Evolutionary conservation across 92 coral and sea anemone genomes (phyloP), one percentile per base, ranked within the genome.

Genomic region (Nematostella vectensis): DNA sequence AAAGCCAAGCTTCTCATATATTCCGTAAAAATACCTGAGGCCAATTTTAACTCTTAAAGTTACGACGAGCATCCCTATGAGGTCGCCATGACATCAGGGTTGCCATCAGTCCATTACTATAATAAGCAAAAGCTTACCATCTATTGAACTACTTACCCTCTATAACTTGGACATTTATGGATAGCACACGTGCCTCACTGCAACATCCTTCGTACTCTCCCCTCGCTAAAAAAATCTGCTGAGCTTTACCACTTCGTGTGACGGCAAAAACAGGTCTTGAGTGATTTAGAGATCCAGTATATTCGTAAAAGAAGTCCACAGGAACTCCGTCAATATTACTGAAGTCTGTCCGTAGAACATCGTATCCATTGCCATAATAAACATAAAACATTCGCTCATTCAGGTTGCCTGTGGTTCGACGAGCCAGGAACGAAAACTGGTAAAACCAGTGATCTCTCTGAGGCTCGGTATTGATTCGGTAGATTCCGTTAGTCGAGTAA

Each of bases 241-340:
- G 55, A 11, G 63, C 26, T 15, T 59, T n/a, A n/a, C 37, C 17
- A 3, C 63, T 53, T 11, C 50, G 57, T 18, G 10, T 9, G 17
- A 74, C 13, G 9, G 57, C 74, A 9, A 50, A 67, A 19, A 74
- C 31, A 2, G 43, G 26, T 15, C 25, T 49, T 4, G 80, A 36
- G 47, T 13, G 11, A 29, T 65, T 67, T 23, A 48, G 50, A 10
- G 23, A 45, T 25, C 18, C 48, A 13, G 18, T 36, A 27, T 40
- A 59, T 19, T 24, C 62, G 49, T 49, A 63, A 56, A 74, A 66
- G 31, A 66, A 74, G 63, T 74, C 80, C 22, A 33, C 13, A 26
- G 80, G 80, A 29, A 65, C 58, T 9, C 57, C 28, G 1, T 31
- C 11, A 24, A 42, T 23, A 11, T 15, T 33, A n/a, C n/a, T n/a